Evolutionary conservation across 2,113 vertebrate species (phyloP).

Genomic region (Noctilio leporinus): DNA sequence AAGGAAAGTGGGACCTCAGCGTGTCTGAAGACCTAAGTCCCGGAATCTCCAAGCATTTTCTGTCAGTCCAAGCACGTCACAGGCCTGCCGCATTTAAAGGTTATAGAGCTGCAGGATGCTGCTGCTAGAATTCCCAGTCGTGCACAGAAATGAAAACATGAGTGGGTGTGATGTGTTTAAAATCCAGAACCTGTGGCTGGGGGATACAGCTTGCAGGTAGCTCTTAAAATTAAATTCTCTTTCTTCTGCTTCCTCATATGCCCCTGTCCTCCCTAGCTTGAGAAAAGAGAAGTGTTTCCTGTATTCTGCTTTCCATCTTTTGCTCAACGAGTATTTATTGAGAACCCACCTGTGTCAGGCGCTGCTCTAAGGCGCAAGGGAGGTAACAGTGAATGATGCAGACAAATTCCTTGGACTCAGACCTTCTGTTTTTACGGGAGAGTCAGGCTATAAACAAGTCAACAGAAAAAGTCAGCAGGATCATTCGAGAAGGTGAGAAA

Average conservation of each 20-base stretch:
- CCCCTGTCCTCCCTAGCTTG: neutral
- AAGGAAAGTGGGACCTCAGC: neutral
- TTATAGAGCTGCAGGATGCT: neutral
- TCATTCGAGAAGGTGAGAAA: neutral
- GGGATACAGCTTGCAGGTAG: neutral
- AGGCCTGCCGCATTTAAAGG: neutral
- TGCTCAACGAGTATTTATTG: neutral
- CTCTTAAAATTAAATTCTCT: neutral
- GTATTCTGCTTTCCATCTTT: neutral
- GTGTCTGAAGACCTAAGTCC: neutral
- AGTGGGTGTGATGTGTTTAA: neutral
- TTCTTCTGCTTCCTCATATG: neutral
- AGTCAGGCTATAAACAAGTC: neutral
- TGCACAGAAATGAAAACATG: accelerated
- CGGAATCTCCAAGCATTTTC: neutral
- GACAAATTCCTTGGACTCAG: neutral
- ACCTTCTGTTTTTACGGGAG: neutral
- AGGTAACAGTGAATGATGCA: neutral
- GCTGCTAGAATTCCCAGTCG: neutral
- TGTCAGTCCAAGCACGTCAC: neutral
- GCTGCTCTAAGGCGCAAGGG: neutral
- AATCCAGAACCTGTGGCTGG: neutral
- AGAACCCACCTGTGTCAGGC: neutral
- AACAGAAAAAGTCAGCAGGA: neutral
- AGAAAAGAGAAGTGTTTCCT: neutral